Conservation (phyloP, 2,888 invertebrate species). For the Prosopocoilus inquinatus region DNA sequence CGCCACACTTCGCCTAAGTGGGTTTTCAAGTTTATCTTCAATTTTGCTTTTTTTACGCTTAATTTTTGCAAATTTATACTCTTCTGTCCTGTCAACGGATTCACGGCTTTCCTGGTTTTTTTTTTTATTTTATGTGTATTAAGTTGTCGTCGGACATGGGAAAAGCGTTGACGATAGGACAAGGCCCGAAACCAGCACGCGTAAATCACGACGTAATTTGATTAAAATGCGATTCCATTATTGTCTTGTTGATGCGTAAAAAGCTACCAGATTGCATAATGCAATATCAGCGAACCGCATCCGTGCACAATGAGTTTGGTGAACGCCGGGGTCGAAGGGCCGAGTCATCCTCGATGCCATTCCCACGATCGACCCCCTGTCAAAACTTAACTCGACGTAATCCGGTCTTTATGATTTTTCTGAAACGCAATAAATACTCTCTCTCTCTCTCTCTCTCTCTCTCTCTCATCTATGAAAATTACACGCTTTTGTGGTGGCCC, state of each 20-base stretch:
- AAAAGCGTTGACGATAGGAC: too few species aligned
- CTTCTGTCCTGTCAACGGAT: too few species aligned
- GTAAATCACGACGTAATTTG: conserved; percentile 28
- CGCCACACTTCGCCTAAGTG: too few species aligned
- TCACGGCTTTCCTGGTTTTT: too few species aligned
- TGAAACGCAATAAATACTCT: not conserved
- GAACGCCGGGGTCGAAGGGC: conserved; percentile 30
- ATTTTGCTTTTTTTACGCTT: too few species aligned
- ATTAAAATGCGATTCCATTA: conserved; percentile 35
- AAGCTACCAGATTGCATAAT: conserved; percentile 30
- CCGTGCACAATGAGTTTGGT: conserved; percentile 34
- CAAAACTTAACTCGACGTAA: conserved; percentile 11
- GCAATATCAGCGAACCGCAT: conserved; percentile 29
- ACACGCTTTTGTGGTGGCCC: conserved; percentile 1
- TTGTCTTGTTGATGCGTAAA: conserved; percentile 29
- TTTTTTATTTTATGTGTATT: not conserved
- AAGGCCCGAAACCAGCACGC: not conserved
- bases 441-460: too few species aligned
- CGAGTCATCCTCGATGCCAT: conserved; percentile 23
- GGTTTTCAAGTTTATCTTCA: too few species aligned
- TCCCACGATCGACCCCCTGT: conserved; percentile 29
- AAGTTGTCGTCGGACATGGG: conserved; percentile 11
- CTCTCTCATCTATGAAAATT: conserved; percentile 14
- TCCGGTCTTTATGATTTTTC: conserved; percentile 12
- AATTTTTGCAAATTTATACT: too few species aligned